Percentiles rank a stretch among this genome's conserved stretches.
These are phyloP conservation scores for Parauchenoglanis punctatus DNA, from an alignment of 2,797 vertebrate species.

Conservation along the genomic window DNA sequence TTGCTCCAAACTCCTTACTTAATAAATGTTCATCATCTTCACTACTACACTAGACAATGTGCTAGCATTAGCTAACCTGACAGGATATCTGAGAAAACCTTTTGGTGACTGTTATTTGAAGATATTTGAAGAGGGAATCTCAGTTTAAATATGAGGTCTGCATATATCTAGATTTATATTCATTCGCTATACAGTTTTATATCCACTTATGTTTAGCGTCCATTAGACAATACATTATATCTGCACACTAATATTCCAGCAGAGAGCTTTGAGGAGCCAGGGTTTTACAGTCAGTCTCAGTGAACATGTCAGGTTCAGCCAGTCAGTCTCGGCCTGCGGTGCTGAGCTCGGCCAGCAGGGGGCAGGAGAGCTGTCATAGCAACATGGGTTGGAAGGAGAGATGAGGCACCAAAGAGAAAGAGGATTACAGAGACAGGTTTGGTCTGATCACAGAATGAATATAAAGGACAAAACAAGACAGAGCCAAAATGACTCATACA, in stretches of 20 bases:
- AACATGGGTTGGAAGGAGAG: slow-evolving; percentile 84
- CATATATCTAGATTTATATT: neutral
- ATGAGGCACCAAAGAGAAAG: slow-evolving; percentile 68
- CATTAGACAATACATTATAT: neutral
- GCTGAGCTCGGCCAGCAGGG: slow-evolving; percentile 63
- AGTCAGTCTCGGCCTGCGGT: slow-evolving; percentile 66
- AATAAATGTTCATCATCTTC: neutral
- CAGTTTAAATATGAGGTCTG: neutral
- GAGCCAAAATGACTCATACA: slow-evolving; percentile 15
- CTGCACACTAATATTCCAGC: slow-evolving; percentile 13
- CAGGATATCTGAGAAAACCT: neutral
- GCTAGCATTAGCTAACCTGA: neutral
- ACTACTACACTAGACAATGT: neutral
- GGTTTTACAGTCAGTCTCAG: slow-evolving; percentile 65
- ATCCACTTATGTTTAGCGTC: neutral
- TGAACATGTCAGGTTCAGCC: slow-evolving; percentile 70
- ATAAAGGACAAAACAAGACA: slow-evolving; percentile 11
- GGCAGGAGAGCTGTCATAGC: slow-evolving; percentile 67
- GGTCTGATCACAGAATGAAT: slow-evolving; percentile 55
- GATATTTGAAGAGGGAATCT: too few relatives aligned
- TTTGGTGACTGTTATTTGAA: neutral
- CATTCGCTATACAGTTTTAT: neutral
- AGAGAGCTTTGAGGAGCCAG: slow-evolving; percentile 57
- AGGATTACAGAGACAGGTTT: slow-evolving; percentile 59
- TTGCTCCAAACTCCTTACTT: neutral